Evolutionary conservation across 2,113 vertebrate species (phyloP).

Genomic region (Nibea albiflora): DNA sequence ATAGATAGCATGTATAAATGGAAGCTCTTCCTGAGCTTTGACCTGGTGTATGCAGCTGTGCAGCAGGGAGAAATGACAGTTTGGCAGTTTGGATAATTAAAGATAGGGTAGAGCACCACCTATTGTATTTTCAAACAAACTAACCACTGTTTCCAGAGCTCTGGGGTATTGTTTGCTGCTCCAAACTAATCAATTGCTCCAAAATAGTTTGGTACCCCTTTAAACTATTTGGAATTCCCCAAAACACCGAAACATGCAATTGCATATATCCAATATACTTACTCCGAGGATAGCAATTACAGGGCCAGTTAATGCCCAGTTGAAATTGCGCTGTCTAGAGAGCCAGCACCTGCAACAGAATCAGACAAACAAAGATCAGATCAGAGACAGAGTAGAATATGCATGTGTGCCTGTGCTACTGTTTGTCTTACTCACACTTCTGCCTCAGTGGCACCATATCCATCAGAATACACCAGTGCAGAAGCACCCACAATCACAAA

Average conservation of each 20-base stretch:
- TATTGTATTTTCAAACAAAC: no score
- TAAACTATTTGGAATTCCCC: no score
- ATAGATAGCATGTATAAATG: no score
- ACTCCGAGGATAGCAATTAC: slow-evolving; percentile 81
- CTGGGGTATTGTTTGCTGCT: no score
- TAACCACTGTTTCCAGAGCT: no score
- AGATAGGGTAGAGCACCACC: no score
- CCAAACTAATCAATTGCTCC: no score
- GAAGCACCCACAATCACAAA: slow-evolving; percentile 83
- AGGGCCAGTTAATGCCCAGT: slow-evolving; percentile 86
- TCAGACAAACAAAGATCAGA: background rate
- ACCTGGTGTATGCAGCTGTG: no score
- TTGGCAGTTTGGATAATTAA: no score
- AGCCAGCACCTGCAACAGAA: slow-evolving; percentile 85
- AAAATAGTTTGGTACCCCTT: no score
- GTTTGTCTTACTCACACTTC: slow-evolving; percentile 45
- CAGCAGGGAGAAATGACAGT: no score
- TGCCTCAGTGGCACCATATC: slow-evolving; percentile 76
- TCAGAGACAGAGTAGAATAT: background rate
- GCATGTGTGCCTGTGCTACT: background rate
- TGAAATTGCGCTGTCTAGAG: slow-evolving; percentile 65
- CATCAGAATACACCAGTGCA: slow-evolving; percentile 66
- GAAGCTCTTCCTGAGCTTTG: no score
- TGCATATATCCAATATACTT: slow-evolving; percentile 50
- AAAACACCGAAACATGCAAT: background rate